Percentiles rank a stretch among this genome's conserved stretches.
Evolutionary conservation across 1,140 invertebrate species (phyloP).

Genomic region (Drosophila busckii): DNA sequence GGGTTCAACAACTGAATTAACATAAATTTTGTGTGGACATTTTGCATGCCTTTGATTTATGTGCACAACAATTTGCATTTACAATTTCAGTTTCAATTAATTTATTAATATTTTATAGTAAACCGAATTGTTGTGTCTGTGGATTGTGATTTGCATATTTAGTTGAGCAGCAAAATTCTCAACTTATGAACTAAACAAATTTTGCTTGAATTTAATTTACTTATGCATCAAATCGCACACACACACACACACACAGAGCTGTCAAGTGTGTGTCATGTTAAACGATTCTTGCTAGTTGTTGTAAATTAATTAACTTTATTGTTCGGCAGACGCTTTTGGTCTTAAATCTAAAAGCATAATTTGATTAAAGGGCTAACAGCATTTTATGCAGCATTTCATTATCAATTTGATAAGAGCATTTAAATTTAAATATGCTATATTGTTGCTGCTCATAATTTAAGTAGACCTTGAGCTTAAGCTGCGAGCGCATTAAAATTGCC

Average conservation of each 20-base stretch:
- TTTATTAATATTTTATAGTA: slow-evolving; percentile 75
- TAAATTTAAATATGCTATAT: slow-evolving; percentile 32
- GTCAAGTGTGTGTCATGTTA: slow-evolving; percentile 33
- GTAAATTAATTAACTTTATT: slow-evolving; percentile 74
- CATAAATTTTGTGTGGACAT: slow-evolving; percentile 53
- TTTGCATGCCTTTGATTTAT: slow-evolving; percentile 46
- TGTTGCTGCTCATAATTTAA: slow-evolving; percentile 7
- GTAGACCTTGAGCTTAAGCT: slow-evolving; percentile 2
- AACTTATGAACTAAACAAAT: slow-evolving; percentile 52
- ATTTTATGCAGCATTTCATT: slow-evolving; percentile 28
- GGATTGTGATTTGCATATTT: slow-evolving; percentile 64
- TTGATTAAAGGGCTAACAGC: slow-evolving; percentile 59
- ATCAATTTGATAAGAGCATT: slow-evolving; percentile 46
- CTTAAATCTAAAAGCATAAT: slow-evolving; percentile 35
- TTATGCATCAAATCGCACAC: slow-evolving; percentile 22
- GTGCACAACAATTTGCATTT: slow-evolving; percentile 43
- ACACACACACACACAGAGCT: background rate
- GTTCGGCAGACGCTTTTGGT: slow-evolving; percentile 27
- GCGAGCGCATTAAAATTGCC: background rate
- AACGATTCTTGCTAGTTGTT: slow-evolving; percentile 33
- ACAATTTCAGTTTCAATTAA: slow-evolving; percentile 59
- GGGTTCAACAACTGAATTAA: slow-evolving; percentile 63
- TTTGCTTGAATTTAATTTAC: slow-evolving; percentile 61
- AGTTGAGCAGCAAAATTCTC: slow-evolving; percentile 12
- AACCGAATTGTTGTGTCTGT: slow-evolving; percentile 41